phyloP scores from a whole-genome alignment of 2,888 invertebrate species.

The Drosophila subsilvestris region DNA sequence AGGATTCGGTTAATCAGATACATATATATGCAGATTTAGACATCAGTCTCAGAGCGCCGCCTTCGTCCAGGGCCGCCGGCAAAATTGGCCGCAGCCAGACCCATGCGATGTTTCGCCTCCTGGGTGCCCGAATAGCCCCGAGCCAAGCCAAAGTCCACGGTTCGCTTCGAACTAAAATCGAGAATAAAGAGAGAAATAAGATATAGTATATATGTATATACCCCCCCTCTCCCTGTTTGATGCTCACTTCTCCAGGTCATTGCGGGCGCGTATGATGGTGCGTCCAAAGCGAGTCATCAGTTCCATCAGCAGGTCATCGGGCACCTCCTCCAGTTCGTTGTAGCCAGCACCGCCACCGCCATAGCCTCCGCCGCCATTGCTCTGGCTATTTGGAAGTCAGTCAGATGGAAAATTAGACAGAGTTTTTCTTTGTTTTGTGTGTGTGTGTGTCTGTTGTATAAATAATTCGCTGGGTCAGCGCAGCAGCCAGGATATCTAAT shows the following conservation, averaged over 20 bases:
- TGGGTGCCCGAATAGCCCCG: conserved; percentile 95
- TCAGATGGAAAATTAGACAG: conserved; percentile 66
- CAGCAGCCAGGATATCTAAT: conserved; percentile 38
- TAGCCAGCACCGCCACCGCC: conserved; percentile 56
- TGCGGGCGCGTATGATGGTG: conserved; percentile 90
- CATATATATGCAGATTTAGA: conserved; percentile 58
- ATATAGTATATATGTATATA: background rate
- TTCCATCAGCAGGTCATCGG: conserved; percentile 90
- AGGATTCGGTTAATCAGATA: conserved; percentile 20
- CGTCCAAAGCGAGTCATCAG: conserved; percentile 90
- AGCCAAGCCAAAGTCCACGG: conserved; percentile 93
- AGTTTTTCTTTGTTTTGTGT: conserved; percentile 18
- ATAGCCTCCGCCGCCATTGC: conserved; percentile 65
- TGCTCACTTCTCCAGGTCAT: conserved; percentile 92
- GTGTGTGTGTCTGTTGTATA: background rate
- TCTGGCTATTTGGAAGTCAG: conserved; percentile 72
- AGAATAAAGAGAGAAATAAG: background rate
- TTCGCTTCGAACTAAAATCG: conserved; percentile 90
- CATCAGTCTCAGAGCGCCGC: conserved; percentile 88
- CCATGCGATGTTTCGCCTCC: conserved; percentile 96
- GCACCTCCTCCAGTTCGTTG: conserved; percentile 89
- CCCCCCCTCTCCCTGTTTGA: background rate
- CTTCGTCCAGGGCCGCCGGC: conserved; percentile 95
- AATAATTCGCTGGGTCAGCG: background rate
- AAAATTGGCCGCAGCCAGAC: conserved; percentile 94